Evolutionary conservation across 2,113 vertebrate genomes (phyloP), one percentile per base, ranked within the genome.

Genomic region (Gallinago paraguaiae): DNA sequence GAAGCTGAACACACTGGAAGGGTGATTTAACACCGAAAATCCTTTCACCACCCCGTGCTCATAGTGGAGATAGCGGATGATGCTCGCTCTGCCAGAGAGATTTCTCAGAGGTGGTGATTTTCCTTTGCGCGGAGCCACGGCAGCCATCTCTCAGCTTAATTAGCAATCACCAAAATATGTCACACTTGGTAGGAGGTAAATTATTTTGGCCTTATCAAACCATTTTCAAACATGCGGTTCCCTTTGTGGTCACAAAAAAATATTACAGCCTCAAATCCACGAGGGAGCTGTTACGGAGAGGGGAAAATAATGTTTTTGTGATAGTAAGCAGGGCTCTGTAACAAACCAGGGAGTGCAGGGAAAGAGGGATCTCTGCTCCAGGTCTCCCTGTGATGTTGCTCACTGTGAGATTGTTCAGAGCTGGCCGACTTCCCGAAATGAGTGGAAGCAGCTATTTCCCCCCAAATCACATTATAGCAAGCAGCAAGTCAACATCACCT

Each of bases 201-300:
- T 91, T 72, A 74, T 88, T 94, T 90, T 88, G 86, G 87, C 90
- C 82, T 92, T 94, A 90, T 92, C 86, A 90, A 85, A 88, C 74
- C 0, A 78, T 82, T 88, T 88, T 54, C 60, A 69, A 88, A 88
- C 79, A 88, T 50, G 45, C 69, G 45, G 22, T 50, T 96, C 85
- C 69, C n/a, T 77, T 78, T 63, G 69, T 65, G 95, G 92, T 69
- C 90, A 90, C 69, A 77, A 69, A 92, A 86, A 92, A 86, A 33
- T 27, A 57, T 81, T 80, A 68, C 53, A 81, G 53, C 22, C 68
- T 80, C 63, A 80, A 63, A 72, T 84, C 69, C 41, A 1, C 43
- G 41, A 74, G 69, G 60, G 74, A 81, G 43, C 20, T 88, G n/a
- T 68, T 78, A 85, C 3, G n/a, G 35, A 17, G 7, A 1, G 18